These are phyloP conservation scores for Danaus melanippus DNA, from an alignment of 1,140 invertebrate genomes.

Conservation along the genomic window DNA sequence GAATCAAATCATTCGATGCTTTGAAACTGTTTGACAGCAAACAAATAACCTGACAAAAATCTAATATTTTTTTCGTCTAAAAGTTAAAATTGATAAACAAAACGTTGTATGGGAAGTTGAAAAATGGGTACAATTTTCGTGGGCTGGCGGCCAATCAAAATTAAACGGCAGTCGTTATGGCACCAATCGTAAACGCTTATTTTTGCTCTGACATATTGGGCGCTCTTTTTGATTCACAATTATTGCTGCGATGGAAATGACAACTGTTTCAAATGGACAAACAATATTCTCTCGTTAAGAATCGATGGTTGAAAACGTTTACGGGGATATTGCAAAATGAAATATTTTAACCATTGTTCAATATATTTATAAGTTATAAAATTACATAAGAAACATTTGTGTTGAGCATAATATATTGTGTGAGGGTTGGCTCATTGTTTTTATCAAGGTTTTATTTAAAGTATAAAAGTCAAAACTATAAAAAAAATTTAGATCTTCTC, in stretches of 20 bases:
- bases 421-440: too few relatives aligned
- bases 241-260: slow-evolving; percentile 10
- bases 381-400: too few relatives aligned
- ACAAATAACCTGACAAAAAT: too few relatives aligned
- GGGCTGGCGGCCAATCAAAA: slow-evolving; percentile 29
- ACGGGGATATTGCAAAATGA: too few relatives aligned
- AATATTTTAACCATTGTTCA: slow-evolving; percentile 8
- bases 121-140: slow-evolving; percentile 11
- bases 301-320: too few relatives aligned
- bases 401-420: too few relatives aligned
- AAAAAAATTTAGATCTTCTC: too few relatives aligned
- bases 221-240: slow-evolving; percentile 18
- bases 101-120: slow-evolving; percentile 7
- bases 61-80: too few relatives aligned
- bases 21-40: too few relatives aligned
- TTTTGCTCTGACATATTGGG: slow-evolving; percentile 16
- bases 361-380: not conserved
- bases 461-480: too few relatives aligned
- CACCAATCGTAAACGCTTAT: slow-evolving; percentile 18
- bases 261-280: not conserved
- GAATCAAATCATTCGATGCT: not conserved
- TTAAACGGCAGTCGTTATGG: slow-evolving; percentile 31
- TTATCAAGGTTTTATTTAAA: too few relatives aligned
- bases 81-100: too few relatives aligned
- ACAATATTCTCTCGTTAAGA: slow-evolving; percentile 1